phyloP scores from a whole-genome alignment of 1,140 invertebrate genomes.

The Euwallacea fornicatus region DNA sequence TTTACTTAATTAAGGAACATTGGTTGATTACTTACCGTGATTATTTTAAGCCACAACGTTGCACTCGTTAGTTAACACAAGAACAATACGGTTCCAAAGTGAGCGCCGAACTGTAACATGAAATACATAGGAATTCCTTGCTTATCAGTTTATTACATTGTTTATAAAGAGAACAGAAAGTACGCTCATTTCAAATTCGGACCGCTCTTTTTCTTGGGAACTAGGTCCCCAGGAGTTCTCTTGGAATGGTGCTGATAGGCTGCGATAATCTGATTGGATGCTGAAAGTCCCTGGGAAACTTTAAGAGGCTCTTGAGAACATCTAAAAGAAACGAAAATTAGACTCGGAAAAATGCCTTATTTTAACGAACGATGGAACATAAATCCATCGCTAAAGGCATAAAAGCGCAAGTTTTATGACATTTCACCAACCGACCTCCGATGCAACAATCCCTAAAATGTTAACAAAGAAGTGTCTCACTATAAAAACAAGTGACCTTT shows the following conservation, averaged over 20 bases:
- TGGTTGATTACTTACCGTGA: too few relatives aligned
- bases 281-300: constrained; percentile 42
- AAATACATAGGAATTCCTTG: too few relatives aligned
- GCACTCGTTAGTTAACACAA: too few relatives aligned
- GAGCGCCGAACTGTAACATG: too few relatives aligned
- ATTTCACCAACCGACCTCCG: constrained; percentile 1
- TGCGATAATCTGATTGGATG: constrained; percentile 30
- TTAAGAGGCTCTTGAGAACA: constrained; percentile 38
- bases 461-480: constrained; percentile 12
- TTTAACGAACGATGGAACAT: not conserved
- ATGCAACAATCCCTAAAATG: not conserved
- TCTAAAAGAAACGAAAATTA: constrained; percentile 38
- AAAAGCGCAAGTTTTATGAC: not conserved
- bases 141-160: too few relatives aligned
- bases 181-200: too few relatives aligned
- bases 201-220: too few relatives aligned
- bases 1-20: too few relatives aligned
- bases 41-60: too few relatives aligned
- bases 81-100: too few relatives aligned
- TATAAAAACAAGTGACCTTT: constrained; percentile 18
- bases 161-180: too few relatives aligned
- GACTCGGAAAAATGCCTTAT: not conserved
- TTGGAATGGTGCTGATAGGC: not conserved
- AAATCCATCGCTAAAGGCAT: not conserved
- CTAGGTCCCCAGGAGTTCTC: too few relatives aligned